Percentiles rank a stretch among this genome's conserved stretches.
Conservation (phyloP, 2,888 invertebrate species). For the Balanococcus diminutus region DNA sequence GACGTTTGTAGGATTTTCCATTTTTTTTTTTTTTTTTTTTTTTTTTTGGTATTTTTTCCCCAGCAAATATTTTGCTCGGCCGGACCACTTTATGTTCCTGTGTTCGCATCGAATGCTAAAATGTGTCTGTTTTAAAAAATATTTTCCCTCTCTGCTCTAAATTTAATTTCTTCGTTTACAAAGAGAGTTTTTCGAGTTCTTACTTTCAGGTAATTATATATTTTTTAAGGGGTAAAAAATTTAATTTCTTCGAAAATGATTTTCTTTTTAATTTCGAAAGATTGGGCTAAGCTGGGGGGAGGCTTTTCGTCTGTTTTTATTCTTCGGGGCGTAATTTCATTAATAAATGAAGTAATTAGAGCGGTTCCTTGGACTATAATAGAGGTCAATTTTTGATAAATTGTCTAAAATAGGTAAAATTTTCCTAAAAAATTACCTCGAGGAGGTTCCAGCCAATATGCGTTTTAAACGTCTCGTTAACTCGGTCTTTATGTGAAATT, state of each 20-base stretch:
- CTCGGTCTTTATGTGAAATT: too few species aligned
- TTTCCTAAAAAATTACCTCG: too few species aligned
- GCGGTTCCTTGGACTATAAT: too few species aligned
- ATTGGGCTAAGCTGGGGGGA: neutral
- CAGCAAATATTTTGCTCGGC: too few species aligned
- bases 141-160: neutral
- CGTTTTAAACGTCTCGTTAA: too few species aligned
- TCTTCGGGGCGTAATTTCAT: neutral
- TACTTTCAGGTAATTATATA: neutral
- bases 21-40: neutral
- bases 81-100: neutral
- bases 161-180: neutral
- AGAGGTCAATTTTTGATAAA: too few species aligned
- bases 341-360: neutral
- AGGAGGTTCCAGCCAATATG: too few species aligned
- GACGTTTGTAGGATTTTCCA: constrained; percentile 19
- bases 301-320: neutral
- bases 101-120: neutral
- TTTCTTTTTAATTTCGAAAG: neutral
- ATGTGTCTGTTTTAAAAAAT: neutral
- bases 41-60: neutral
- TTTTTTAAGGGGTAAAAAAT: neutral
- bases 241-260: neutral
- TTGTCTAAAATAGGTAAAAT: too few species aligned
- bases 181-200: neutral